Conservation (phyloP, 2,113 vertebrate species). For the Prunella himalayana region DNA sequence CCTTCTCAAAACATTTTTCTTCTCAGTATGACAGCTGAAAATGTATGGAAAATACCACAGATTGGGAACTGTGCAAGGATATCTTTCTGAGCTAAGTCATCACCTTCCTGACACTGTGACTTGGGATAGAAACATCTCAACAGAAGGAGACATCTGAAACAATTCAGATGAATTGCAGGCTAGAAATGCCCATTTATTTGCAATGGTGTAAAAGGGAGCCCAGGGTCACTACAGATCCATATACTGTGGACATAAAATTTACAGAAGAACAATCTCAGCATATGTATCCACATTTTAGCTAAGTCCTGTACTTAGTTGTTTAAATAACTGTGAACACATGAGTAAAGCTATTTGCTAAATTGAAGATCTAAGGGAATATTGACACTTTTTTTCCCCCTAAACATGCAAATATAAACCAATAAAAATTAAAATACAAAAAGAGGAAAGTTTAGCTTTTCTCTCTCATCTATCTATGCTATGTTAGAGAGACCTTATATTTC, state of each 20-base stretch:
- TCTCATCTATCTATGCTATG: neutral
- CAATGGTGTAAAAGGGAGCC: neutral
- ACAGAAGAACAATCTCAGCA: neutral
- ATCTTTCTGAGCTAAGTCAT: neutral
- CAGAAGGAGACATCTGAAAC: neutral
- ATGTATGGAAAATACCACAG: neutral
- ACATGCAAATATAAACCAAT: neutral
- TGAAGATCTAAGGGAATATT: neutral
- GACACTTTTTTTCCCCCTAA: neutral
- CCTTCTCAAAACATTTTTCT: neutral
- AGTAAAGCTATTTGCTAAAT: neutral
- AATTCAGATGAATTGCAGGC: neutral
- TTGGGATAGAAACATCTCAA: neutral
- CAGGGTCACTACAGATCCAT: neutral
- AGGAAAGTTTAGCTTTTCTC: neutral
- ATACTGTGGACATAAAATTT: neutral
- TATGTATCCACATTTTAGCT: neutral
- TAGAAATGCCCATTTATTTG: neutral
- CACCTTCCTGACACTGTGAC: neutral
- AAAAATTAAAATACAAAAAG: neutral
- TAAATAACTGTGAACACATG: neutral
- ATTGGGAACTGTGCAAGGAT: neutral
- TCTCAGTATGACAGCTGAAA: neutral
- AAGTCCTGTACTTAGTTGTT: neutral
- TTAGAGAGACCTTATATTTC: neutral